Conservation (phyloP, 2,113 vertebrate species). For the Madoqua kirkii region DNA sequence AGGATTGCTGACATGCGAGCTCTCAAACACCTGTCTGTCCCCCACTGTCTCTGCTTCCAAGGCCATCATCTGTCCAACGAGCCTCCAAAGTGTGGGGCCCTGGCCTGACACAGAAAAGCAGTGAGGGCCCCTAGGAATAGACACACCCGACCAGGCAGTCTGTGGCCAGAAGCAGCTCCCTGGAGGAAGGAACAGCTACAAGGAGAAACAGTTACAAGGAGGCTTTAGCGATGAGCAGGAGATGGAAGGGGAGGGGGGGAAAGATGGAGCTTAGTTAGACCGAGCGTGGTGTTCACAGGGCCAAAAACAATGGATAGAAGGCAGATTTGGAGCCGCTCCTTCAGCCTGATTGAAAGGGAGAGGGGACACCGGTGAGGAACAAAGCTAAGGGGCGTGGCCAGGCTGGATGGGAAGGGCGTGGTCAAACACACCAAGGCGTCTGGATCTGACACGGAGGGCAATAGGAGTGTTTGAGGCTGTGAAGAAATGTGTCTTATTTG, state of each 20-base stretch:
- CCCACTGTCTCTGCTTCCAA: not conserved
- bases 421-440: accelerated
- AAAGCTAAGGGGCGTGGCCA: accelerated
- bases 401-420: accelerated
- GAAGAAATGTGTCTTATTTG: not conserved
- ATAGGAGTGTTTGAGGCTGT: accelerated
- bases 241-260: accelerated
- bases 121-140: not conserved
- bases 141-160: accelerated
- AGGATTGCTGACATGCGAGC: no score
- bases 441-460: accelerated
- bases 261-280: not conserved
- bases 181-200: not conserved
- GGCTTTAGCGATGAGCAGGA: not conserved
- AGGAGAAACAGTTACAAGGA: not conserved
- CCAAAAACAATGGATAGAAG: not conserved
- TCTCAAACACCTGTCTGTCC: not conserved
- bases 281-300: accelerated
- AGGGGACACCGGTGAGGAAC: accelerated
- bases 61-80: not conserved
- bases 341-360: not conserved
- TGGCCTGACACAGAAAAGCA: not conserved
- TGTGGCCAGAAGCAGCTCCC: no score
- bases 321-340: not conserved
- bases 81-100: not conserved